phyloP scores from a whole-genome alignment of 2,797 vertebrate genomes.

The Lacerta agilis region DNA sequence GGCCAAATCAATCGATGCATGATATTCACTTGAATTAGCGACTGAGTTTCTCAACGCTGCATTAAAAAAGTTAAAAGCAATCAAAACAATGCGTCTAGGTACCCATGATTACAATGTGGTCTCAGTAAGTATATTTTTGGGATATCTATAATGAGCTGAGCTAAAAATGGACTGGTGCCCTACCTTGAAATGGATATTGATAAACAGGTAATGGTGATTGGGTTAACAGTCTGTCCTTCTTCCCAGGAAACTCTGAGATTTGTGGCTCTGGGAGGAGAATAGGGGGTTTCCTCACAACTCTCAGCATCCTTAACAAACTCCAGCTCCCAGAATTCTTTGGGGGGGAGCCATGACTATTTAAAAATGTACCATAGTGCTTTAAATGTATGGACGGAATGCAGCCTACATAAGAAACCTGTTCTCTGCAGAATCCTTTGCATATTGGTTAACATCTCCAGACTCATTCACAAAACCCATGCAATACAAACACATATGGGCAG shows the following conservation, averaged over 20 bases:
- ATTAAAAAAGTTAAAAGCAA: not conserved
- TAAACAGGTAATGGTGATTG: not conserved
- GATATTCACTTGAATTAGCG: not conserved
- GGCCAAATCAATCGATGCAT: not conserved
- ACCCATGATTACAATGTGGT: not conserved
- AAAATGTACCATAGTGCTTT: too few relatives aligned
- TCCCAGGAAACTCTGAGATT: too few relatives aligned
- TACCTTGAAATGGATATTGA: not conserved
- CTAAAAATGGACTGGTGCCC: not conserved
- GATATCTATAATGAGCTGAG: not conserved
- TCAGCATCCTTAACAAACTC: too few relatives aligned
- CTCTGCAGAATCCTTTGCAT: not conserved
- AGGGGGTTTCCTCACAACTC: too few relatives aligned
- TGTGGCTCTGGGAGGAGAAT: too few relatives aligned
- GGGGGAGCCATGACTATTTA: too few relatives aligned
- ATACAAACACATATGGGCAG: accelerated
- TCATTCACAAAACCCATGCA: too few relatives aligned
- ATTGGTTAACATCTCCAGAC: not conserved
- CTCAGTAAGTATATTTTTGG: not conserved
- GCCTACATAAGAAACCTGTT: not conserved
- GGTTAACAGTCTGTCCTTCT: too few relatives aligned
- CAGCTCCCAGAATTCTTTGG: too few relatives aligned
- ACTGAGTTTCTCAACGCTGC: not conserved
- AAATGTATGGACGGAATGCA: too few relatives aligned
- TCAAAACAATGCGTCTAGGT: not conserved